Percentiles rank a stretch among this genome's conserved stretches.
phyloP scores from a whole-genome alignment of 1,140 invertebrate species.

The Antheraea pernyi region DNA sequence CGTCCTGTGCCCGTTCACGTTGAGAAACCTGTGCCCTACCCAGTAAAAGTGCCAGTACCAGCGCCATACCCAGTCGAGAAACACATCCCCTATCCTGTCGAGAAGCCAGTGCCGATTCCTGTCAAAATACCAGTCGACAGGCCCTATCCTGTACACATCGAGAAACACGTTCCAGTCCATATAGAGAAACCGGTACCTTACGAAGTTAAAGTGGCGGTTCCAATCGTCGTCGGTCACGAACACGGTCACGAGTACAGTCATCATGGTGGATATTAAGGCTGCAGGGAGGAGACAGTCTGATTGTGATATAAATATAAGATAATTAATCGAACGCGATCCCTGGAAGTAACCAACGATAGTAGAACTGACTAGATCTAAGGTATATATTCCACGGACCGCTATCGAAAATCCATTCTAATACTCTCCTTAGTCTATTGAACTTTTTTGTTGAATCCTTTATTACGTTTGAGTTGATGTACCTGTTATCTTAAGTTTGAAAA shows the following conservation, averaged over 20 bases:
- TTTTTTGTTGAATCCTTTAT: conserved; percentile 60
- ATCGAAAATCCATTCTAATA: conserved; percentile 51
- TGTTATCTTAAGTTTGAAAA: conserved; percentile 52
- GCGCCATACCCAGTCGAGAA: conserved; percentile 83
- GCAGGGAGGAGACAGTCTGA: conserved; percentile 69
- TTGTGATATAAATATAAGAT: conserved; percentile 77
- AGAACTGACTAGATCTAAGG: conserved; percentile 47
- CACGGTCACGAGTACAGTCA: conserved; percentile 71
- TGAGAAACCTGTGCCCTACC: conserved; percentile 79
- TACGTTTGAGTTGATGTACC: conserved; percentile 74
- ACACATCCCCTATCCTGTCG: conserved; percentile 82
- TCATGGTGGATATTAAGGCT: conserved; percentile 75
- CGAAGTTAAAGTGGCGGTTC: conserved; percentile 81
- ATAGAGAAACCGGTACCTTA: conserved; percentile 81
- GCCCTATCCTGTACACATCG: conserved; percentile 83
- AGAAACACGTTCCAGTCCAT: conserved; percentile 80
- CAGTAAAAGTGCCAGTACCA: conserved; percentile 81
- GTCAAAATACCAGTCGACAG: conserved; percentile 81
- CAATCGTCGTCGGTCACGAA: conserved; percentile 73
- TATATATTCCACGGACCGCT: conserved; percentile 39
- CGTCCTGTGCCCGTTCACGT: conserved; percentile 81
- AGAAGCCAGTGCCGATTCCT: conserved; percentile 67
- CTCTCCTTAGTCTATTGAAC: conserved; percentile 44
- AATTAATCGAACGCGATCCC: conserved; percentile 47
- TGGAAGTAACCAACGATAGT: conserved; percentile 42